Base-by-base conservation (phyloP, 2,888 invertebrate genomes). In the Epiblema foenella region DNA sequence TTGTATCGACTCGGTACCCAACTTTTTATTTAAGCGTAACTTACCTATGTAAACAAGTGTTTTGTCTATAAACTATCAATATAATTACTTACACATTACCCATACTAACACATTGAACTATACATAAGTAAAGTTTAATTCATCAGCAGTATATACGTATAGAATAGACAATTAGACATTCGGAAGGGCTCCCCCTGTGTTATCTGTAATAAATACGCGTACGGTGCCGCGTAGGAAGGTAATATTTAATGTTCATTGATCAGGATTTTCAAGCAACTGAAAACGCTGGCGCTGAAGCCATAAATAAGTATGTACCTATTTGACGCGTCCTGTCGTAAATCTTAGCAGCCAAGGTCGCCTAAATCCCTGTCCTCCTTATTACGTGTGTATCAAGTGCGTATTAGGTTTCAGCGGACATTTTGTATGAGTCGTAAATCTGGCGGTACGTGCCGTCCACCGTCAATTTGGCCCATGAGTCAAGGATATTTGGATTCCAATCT, bases 371-470 rank as follows among this genome's bases (percentile, higher is more conserved):
- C 49, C 60, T 33, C 52, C 60, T 56, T 65, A 42, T 56, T 65
- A 42, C 33, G 65, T 66, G 54, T 18, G 29, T 59, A 58, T 60
- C 56, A 39, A 67, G 57, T 62, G 46, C 67, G 60, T 71, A 67
- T 67, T 62, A 67, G 60, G 67, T 71, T 62, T 71, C 67, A 12
- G 71, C 18, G 56, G 37, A 67, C 29, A 39, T 39, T 67, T 60
- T 62, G 49, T 67, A 67, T 67, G 56, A 39, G 49, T 71, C 66
- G 56, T 71, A 71, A 71, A 71, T 57, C 67, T 24, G 51, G 62
- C 17, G 24, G 80, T 86, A 88, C 90, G 90, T 91, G 91, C 89
- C 84, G 87, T 88, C 86, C 87, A 85, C 77, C 83, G 83, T 79
- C 82, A 87, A 85, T 86, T 81, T 77, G 69, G 73, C 68, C 63